A percentile compares a stretch with the other conserved stretches of the same genome.
phyloP scores from a whole-genome alignment of 35 echinoderm and acorn worm species.

The Eucidaris tribuloides region DNA sequence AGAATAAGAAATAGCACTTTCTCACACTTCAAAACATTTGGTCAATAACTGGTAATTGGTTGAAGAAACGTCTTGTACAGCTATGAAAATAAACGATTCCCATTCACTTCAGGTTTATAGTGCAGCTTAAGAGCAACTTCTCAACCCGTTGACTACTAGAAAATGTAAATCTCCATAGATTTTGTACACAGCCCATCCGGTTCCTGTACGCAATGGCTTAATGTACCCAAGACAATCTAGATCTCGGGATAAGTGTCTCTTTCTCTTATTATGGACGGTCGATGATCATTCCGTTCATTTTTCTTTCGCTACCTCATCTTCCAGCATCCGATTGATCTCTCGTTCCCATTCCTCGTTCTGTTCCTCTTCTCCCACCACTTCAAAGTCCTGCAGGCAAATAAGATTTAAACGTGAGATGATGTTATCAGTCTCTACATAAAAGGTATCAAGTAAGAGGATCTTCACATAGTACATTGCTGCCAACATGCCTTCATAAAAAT shows the following conservation, averaged over 20 bases:
- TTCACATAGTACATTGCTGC: no score
- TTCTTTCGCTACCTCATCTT: slow-evolving; percentile 53
- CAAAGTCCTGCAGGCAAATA: slow-evolving; percentile 72
- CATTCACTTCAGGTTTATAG: no score
- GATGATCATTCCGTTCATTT: background rate
- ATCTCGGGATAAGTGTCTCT: background rate
- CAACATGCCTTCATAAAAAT: no score
- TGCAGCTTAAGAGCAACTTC: background rate
- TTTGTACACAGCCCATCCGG: background rate
- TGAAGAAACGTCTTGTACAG: no score
- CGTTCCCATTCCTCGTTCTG: slow-evolving; percentile 88
- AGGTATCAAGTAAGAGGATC: no score
- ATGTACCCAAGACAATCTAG: background rate
- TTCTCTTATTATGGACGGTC: background rate
- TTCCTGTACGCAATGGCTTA: background rate
- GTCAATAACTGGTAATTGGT: no score
- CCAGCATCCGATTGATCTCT: slow-evolving; percentile 88
- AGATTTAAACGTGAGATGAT: background rate
- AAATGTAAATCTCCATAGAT: background rate
- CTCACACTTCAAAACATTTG: no score
- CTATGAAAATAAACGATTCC: no score
- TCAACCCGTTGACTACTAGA: background rate
- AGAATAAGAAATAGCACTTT: no score
- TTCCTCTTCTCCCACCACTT: slow-evolving; percentile 69
- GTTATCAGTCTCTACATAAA: background rate